phyloP scores from a whole-genome alignment of 2,888 invertebrate genomes.

The Itoplectis maculator region DNA sequence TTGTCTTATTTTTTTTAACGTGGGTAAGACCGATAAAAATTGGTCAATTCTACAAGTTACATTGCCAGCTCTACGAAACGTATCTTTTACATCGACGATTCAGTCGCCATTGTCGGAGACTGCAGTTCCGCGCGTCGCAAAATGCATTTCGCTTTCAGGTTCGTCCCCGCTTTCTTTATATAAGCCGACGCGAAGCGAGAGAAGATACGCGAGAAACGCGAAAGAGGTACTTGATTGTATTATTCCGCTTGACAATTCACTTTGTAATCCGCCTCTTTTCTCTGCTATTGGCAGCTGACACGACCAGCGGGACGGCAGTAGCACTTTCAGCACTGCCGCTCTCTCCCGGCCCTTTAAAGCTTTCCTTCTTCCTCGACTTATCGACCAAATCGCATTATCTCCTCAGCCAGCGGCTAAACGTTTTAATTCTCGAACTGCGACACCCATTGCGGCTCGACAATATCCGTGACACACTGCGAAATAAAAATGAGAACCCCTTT shows the following conservation, averaged over 20 bases:
- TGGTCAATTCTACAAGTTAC: too few species aligned
- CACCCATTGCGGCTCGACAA: neutral
- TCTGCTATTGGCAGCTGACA: conserved; percentile 35
- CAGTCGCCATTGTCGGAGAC: too few species aligned
- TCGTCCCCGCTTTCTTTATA: too few species aligned
- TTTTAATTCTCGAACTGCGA: conserved; percentile 17
- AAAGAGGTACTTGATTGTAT: neutral
- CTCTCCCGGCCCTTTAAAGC: conserved; percentile 1
- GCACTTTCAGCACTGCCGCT: neutral
- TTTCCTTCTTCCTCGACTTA: neutral
- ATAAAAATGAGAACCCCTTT: neutral
- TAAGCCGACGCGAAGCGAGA: neutral
- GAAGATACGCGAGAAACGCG: neutral
- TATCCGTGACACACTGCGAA: neutral
- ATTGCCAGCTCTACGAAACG: too few species aligned
- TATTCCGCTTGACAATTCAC: conserved; percentile 21
- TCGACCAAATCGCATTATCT: conserved; percentile 24
- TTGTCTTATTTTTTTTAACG: too few species aligned
- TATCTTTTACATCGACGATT: too few species aligned
- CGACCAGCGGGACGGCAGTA: neutral
- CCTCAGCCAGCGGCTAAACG: conserved; percentile 7
- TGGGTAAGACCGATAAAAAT: too few species aligned
- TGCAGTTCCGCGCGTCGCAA: too few species aligned
- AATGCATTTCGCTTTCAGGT: too few species aligned
- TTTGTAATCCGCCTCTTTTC: neutral